These are phyloP conservation scores for Enteromius trimaculatus DNA, from an alignment of 2,797 vertebrate species.

Conservation along the genomic window DNA sequence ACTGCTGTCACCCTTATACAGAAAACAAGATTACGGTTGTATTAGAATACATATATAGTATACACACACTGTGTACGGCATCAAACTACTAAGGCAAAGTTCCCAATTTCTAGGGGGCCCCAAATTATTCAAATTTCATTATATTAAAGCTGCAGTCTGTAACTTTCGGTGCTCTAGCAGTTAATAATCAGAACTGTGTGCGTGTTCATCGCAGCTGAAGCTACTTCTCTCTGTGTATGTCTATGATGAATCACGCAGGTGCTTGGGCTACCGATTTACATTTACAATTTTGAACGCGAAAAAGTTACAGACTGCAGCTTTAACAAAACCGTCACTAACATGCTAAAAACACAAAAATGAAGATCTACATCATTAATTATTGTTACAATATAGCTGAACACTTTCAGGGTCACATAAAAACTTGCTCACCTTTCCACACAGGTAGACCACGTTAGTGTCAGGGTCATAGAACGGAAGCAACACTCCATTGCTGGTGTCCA, in stretches of 20 bases:
- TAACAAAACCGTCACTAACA: background rate
- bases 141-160: too few relatives aligned
- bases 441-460: constrained; percentile 93
- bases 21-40: constrained; percentile 8
- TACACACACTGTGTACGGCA: background rate
- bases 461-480: constrained; percentile 96
- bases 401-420: background rate
- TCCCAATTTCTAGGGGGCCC: background rate
- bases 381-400: background rate
- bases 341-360: background rate
- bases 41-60: background rate
- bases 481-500: constrained; percentile 97
- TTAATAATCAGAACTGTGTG: too few relatives aligned
- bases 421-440: constrained; percentile 91
- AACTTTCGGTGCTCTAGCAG: too few relatives aligned
- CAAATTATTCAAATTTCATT: background rate
- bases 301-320: background rate
- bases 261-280: too few relatives aligned
- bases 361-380: background rate
- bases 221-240: too few relatives aligned
- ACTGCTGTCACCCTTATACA: constrained; percentile 93
- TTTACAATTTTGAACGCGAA: too few relatives aligned
- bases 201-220: too few relatives aligned
- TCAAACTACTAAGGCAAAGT: background rate
- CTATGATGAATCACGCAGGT: too few relatives aligned